phyloP scores from a whole-genome alignment of 1,140 invertebrate genomes.

The Bradysia coprophila region DNA sequence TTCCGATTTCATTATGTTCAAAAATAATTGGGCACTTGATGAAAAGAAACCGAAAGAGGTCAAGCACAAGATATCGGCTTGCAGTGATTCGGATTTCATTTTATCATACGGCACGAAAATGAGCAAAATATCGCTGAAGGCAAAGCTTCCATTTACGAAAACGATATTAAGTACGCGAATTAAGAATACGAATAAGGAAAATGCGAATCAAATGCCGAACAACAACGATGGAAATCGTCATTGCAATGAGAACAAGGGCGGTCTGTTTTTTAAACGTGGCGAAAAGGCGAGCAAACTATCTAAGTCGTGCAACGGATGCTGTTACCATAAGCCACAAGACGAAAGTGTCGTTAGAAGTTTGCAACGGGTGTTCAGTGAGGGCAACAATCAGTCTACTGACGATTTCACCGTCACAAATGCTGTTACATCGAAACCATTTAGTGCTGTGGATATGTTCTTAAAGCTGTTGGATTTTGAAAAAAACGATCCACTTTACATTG shows the following conservation, averaged over 20 bases:
- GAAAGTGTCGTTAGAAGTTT: neutral
- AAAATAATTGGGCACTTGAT: constrained; percentile 6
- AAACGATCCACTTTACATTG: neutral
- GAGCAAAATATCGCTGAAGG: constrained; percentile 6
- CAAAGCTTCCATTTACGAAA: neutral
- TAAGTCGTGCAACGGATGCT: neutral
- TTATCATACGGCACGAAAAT: no score
- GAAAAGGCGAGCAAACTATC: neutral
- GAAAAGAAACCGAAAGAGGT: constrained; percentile 2
- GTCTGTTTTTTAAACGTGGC: neutral
- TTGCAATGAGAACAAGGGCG: neutral
- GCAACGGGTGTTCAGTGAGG: constrained; percentile 6
- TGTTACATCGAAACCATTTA: neutral
- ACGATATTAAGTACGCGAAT: neutral
- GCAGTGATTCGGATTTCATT: constrained; percentile 21
- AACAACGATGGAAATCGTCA: neutral
- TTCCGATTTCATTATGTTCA: constrained; percentile 19
- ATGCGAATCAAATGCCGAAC: neutral
- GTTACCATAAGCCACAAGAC: neutral
- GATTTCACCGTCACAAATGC: no score
- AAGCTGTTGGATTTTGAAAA: neutral
- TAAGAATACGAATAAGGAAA: neutral
- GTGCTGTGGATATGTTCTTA: neutral
- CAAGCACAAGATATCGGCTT: constrained; percentile 13
- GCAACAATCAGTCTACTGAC: neutral